These are phyloP conservation scores for Stictonetta naevosa DNA, from an alignment of 2,113 vertebrate genomes.

Conservation along the genomic window DNA sequence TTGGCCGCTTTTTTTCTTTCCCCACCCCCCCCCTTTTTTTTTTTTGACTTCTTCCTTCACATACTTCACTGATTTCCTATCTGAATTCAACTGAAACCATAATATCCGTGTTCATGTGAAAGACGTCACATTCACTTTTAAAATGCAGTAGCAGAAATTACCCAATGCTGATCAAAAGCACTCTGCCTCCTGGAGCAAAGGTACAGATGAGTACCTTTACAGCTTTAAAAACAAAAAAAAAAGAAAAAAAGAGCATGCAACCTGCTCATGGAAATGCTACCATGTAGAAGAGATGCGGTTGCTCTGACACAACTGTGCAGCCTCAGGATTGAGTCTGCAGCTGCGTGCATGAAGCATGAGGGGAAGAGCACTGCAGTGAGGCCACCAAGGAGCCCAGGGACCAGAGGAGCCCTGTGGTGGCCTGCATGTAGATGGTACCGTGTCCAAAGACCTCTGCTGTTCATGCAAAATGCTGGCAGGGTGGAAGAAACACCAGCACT, in stretches of 20 bases:
- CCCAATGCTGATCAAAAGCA: neutral
- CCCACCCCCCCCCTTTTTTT: neutral
- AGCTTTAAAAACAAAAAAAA: neutral
- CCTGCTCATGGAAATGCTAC: neutral
- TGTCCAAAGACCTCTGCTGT: rapidly evolving
- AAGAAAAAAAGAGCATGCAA: neutral
- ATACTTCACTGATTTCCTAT: neutral
- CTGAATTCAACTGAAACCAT: neutral
- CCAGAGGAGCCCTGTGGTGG: rapidly evolving
- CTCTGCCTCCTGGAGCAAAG: neutral
- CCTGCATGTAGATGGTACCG: rapidly evolving
- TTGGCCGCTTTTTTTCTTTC: neutral
- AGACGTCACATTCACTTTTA: neutral
- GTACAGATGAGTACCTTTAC: no score
- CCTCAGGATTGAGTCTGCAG: neutral
- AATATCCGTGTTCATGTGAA: neutral
- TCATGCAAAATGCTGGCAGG: neutral
- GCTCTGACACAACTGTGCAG: rapidly evolving
- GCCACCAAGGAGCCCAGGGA: neutral
- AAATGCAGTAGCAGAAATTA: neutral
- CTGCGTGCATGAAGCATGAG: rapidly evolving
- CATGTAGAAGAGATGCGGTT: rapidly evolving
- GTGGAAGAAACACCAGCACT: neutral
- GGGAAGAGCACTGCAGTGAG: no score
- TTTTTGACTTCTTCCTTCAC: neutral